Base-by-base conservation (phyloP, 2,797 vertebrate species). In the Tragopan temminckii region DNA sequence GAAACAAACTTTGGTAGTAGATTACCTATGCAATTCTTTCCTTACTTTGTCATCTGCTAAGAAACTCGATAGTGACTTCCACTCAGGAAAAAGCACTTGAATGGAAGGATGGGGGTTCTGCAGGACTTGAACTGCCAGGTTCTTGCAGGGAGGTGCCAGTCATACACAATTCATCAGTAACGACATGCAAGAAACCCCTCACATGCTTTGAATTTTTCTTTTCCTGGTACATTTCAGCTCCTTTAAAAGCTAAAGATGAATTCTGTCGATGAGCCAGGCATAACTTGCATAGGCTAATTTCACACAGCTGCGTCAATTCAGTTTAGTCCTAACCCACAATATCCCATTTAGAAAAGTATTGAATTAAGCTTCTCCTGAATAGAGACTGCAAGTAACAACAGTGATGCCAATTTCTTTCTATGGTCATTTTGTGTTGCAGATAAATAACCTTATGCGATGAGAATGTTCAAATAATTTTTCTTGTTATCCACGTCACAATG, bases 311-410 rank as follows among this genome's bases (percentile, higher is more conserved):
- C 78, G n/a, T 33, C 75, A 81, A 55, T 45, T 61, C 55, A 76
- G 38, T 80, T 87, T 46, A 78, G 55, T 57, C 33, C 33, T 78
- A 72, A 80, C 42, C 62, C 21, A 50, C 31, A 69, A 24, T 46
- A 38, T 4, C 7, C 23, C 31, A 40, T 93, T 85, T 59, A 66
- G 71, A 46, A 42, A 82, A 78, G 20, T 40, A 62, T 55, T 78
- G 87, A 89, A 95, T 62, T 16, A 77, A 80, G 58, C 5, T 90
- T 88, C 85, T 80, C 20, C 87, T 89, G 66, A 92, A 83, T 45
- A 72, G 38, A 72, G 11, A 72, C 27, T 88, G 66, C 23, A 72
- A 82, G 27, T 57, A 78, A 75, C 11, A 82, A 19, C 33, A 84
- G 25, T 6, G 24, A 63, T 78, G 58, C 25, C 64, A 64, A 5